Evolutionary conservation across 2,888 invertebrate genomes (phyloP).

Genomic region (Agrotis ipsilon): DNA sequence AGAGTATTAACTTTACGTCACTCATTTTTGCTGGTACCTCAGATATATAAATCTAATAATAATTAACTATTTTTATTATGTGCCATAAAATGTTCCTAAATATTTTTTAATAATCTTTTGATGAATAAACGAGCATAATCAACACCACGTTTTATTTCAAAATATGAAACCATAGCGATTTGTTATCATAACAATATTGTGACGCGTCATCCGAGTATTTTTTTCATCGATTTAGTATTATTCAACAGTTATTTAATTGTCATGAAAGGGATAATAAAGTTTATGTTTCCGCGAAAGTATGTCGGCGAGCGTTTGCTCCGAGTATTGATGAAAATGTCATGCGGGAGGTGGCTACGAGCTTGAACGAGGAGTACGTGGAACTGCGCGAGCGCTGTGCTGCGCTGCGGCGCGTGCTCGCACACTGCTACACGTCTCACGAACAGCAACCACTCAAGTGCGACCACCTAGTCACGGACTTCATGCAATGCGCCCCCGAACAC

Average conservation of each 20-base stretch:
- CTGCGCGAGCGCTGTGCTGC: constrained; percentile 51
- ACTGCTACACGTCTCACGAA: constrained; percentile 60
- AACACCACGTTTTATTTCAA: constrained; percentile 52
- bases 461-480: constrained; percentile 59
- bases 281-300: constrained; percentile 50
- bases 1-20: no score
- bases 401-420: constrained; percentile 54
- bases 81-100: constrained; percentile 64
- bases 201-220: constrained; percentile 45
- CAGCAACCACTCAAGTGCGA: constrained; percentile 64
- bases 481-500: constrained; percentile 65
- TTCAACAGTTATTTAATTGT: constrained; percentile 28
- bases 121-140: constrained; percentile 55
- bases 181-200: constrained; percentile 36
- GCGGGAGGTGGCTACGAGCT: constrained; percentile 47
- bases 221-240: constrained; percentile 44
- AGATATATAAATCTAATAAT: constrained; percentile 26
- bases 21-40: no score
- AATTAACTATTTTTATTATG: constrained; percentile 24
- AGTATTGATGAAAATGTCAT: constrained; percentile 45
- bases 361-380: constrained; percentile 59
- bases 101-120: constrained; percentile 31
- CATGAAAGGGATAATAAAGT: constrained; percentile 39
- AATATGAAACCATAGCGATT: constrained; percentile 63
- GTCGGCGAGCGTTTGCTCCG: constrained; percentile 44